Base-by-base conservation (phyloP, 1,140 invertebrate species). In the Drosophila novamexicana region DNA sequence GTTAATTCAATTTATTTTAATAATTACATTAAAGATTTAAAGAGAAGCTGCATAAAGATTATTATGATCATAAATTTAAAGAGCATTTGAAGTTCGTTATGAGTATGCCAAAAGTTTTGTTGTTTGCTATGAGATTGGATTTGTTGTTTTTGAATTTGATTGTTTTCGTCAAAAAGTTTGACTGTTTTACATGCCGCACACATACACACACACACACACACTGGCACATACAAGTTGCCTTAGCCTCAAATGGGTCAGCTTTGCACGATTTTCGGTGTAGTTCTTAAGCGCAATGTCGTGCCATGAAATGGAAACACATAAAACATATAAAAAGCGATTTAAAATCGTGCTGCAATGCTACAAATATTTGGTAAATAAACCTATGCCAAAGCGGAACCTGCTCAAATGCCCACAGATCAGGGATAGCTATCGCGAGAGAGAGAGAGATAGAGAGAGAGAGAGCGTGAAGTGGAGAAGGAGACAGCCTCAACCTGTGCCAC, bases 261-360 rank as follows among this genome's bases (percentile, higher is more conserved):
- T 16, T 69, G 77, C 77, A 79, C 77, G 77, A 79, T 79, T 79
- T 79, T 68, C 57, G 70, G 39, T 70, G 75, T 77, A 47, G 77
- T 79, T 79, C 77, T 77, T 79, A 79, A 73, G 69, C 77, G 40
- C 62, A 79, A 76, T 73, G 59, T 77, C 77, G 75, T 77, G 77
- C 69, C 69, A 79, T 77, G 54, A 71, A 70, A 71, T 75, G 59
- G 67, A 75, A 64, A 70, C 72, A 69, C 16, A 64, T 45, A 59
- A 63, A 64, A 72, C 45, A 79, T 40, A 72, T 68, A 64, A 75
- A 65, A 78, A 76, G 39, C 68, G 56, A 64, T 77, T 79, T 77
- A 40, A 77, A 64, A 77, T 79, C 75, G 77, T 79, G 77, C 75
- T 69, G 70, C 75, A 79, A 77, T 77, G 77, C 75, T 69, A 74